A percentile compares a stretch with the other conserved stretches of the same genome.
These are phyloP conservation scores for Cossypha polioptera DNA, from an alignment of 2,797 vertebrate genomes.

Conservation along the genomic window DNA sequence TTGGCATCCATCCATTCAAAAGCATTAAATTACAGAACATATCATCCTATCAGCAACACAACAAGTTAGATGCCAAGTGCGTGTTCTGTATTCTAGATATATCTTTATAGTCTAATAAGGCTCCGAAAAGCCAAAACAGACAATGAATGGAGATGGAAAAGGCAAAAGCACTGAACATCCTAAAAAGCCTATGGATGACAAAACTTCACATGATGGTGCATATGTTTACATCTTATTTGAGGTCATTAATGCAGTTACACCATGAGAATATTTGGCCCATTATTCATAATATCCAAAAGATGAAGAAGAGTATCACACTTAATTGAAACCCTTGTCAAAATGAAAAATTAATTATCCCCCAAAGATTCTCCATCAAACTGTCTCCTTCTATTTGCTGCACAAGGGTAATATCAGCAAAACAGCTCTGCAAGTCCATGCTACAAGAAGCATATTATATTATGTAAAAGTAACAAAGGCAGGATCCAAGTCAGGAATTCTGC, in stretches of 20 bases:
- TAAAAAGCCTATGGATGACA: neutral
- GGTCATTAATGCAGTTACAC: slow-evolving; percentile 21
- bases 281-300: slow-evolving; percentile 24
- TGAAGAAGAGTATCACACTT: slow-evolving; percentile 42
- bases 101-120: neutral
- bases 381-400: slow-evolving; percentile 52
- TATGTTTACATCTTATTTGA: neutral
- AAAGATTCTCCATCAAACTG: slow-evolving; percentile 66
- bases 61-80: neutral
- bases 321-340: slow-evolving; percentile 63
- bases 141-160: neutral
- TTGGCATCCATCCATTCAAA: neutral
- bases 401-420: slow-evolving; percentile 17
- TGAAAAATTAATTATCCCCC: slow-evolving; percentile 54
- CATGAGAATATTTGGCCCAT: neutral
- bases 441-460: slow-evolving; percentile 5
- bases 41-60: neutral
- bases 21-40: neutral
- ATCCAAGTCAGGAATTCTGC: neutral
- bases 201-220: neutral
- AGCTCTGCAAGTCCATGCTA: neutral
- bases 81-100: neutral
- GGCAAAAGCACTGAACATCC: neutral
- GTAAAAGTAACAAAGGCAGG: neutral
- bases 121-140: neutral